Base-by-base conservation (phyloP, 2,113 vertebrate genomes). In the Microcebus jonahi region DNA sequence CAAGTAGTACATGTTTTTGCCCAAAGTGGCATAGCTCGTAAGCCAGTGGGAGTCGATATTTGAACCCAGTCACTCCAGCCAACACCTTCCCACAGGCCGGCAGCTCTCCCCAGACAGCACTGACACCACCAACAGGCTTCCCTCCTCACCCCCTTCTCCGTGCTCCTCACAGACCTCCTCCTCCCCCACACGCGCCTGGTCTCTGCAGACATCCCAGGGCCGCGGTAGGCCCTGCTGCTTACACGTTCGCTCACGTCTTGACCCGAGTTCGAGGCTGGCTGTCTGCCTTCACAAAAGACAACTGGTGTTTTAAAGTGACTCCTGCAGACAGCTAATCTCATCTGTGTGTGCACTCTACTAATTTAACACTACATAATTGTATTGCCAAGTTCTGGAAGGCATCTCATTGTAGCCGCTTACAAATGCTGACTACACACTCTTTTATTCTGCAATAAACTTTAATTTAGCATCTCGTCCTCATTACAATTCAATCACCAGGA, bases 231-330 rank as follows among this genome's bases (percentile, higher is more conserved):
- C 57, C 15, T 2, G 27, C 29, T 34, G 5, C 85, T 25, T 57
- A 83, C 42, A 0, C 29, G 36, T 59, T 39, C 3, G 48, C 17
- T 82, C 76, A 20, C 7, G 1, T 14, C 89, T 45, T 59, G 31
- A 23, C 36, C 0, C 25, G 34, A 18, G 34, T 29, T 70, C 55
- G 10, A 31, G 79, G 89, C 61, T 17, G 4, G 42, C 42, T 70
- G 71, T 86, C 65, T 80, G 55, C 39, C 65, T 73, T 48, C 45
- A 10, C 11, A 8, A 57, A 89, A 31, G 50, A 50, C 18, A 53
- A 57, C 57, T 57, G 65, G 39, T 75, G 61, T 80, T 88, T 89
- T 39, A 65, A 90, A 93, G 68, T 70, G 76, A 96, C 89, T 95
- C 88, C 70, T 84, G 57, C 45, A 80, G 55, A 53, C 61, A n/a